Conservation (phyloP, 1,140 invertebrate genomes). For the Xylocopa sonorina region DNA sequence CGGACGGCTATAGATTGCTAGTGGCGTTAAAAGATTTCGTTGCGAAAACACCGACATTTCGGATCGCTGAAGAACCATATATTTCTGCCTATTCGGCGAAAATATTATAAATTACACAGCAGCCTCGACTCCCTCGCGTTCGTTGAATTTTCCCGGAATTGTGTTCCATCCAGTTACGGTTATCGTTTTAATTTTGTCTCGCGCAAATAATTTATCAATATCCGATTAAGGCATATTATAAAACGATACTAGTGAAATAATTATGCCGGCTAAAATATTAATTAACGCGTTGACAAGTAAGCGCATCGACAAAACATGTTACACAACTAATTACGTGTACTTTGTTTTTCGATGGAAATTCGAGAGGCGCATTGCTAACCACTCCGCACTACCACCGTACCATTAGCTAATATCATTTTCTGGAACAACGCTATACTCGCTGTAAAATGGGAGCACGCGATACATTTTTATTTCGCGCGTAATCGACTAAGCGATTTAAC, state of each 20-base stretch:
- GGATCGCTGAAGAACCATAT: too few species aligned
- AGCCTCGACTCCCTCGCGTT: background rate
- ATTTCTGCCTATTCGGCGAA: too few species aligned
- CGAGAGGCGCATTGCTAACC: too few species aligned
- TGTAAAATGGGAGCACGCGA: background rate
- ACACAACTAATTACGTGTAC: background rate
- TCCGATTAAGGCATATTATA: background rate
- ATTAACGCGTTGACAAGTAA: background rate
- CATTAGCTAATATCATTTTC: background rate
- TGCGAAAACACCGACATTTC: background rate
- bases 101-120: constrained; percentile 10
- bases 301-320: background rate
- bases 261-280: background rate
- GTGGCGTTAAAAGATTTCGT: constrained; percentile 11
- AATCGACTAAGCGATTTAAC: constrained; percentile 23
- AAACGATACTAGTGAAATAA: too few species aligned
- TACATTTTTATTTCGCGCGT: background rate
- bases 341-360: too few species aligned
- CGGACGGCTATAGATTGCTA: background rate
- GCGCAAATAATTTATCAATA: background rate
- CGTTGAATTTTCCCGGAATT: background rate
- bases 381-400: too few species aligned
- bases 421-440: background rate
- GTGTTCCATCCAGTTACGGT: background rate
- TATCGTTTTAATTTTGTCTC: background rate